phyloP scores from a whole-genome alignment of 2,113 vertebrate genomes.

The Spea bombifrons region DNA sequence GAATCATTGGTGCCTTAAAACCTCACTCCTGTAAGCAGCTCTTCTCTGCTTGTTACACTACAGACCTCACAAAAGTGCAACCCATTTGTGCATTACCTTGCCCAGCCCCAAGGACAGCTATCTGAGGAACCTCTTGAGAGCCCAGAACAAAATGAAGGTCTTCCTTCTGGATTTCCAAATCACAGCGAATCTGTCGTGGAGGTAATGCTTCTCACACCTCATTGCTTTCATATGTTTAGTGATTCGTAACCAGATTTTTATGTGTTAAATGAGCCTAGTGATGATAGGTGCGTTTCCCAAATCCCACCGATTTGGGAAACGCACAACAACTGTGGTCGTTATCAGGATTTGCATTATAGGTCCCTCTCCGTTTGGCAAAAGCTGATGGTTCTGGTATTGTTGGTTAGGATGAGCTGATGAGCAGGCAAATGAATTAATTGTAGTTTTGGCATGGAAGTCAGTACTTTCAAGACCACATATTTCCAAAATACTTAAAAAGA shows the following conservation, averaged over 20 bases:
- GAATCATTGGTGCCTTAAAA: no score
- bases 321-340: background rate
- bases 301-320: background rate
- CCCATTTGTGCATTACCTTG: constrained; percentile 74
- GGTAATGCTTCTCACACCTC: background rate
- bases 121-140: constrained; percentile 4
- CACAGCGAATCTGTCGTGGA: background rate
- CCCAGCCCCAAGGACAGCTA: constrained; percentile 39
- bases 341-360: background rate
- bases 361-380: no score
- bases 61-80: constrained; percentile 71
- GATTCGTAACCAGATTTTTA: background rate
- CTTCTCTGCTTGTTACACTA: constrained; percentile 22
- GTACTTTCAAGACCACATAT: no score
- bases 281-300: background rate
- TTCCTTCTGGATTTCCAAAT: background rate
- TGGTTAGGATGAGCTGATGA: no score
- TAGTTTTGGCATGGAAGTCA: no score
- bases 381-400: no score
- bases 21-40: no score
- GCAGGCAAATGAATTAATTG: no score
- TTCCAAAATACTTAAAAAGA: no score
- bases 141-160: background rate
- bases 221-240: background rate
- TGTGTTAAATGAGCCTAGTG: no score